Conservation (phyloP, 2,113 vertebrate genomes). For the Cygnus atratus region DNA sequence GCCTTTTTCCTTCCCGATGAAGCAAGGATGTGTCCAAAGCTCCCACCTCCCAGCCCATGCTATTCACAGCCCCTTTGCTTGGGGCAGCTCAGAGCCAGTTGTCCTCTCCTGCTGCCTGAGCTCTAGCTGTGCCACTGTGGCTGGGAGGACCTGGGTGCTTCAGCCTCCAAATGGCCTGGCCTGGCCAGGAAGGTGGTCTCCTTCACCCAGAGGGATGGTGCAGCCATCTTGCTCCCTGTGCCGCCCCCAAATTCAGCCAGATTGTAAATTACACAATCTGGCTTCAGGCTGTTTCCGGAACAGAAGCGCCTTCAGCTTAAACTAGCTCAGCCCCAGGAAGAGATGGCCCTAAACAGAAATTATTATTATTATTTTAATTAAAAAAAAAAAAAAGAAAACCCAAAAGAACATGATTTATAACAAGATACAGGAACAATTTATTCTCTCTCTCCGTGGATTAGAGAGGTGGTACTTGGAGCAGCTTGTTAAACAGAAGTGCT, state of each 20-base stretch:
- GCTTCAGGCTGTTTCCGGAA: background rate
- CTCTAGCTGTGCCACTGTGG: background rate
- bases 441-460: slow-evolving; percentile 76
- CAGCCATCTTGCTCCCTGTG: fast-evolving
- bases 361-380: background rate
- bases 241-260: fast-evolving
- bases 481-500: slow-evolving; percentile 84
- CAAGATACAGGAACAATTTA: slow-evolving; percentile 74
- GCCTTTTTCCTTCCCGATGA: background rate
- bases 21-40: background rate
- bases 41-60: fast-evolving
- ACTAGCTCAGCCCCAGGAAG: background rate
- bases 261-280: background rate
- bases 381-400: background rate
- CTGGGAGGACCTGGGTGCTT: background rate
- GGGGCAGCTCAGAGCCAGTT: background rate
- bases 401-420: slow-evolving; percentile 66
- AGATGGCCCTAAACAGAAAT: background rate
- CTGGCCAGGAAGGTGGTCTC: background rate
- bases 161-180: fast-evolving
- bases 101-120: background rate
- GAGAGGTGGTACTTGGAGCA: slow-evolving; percentile 80
- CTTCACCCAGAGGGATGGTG: background rate
- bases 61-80: fast-evolving
- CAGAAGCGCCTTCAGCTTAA: background rate